These are phyloP conservation scores for Cataglyphis rosenhaueri DNA, from an alignment of 2,888 invertebrate genomes.

Conservation along the genomic window DNA sequence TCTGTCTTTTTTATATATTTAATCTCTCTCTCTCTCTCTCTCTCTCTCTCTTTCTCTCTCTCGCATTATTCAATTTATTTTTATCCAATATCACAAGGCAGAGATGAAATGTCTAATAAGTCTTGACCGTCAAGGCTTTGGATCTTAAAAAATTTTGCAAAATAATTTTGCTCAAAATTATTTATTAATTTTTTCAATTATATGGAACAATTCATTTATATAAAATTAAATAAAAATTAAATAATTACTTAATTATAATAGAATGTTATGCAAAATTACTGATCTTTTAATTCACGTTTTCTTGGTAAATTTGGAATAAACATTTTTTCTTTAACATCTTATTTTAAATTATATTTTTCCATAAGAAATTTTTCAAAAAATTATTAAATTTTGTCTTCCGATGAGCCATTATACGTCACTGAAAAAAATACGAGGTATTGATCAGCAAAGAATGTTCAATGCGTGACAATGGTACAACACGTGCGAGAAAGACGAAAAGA, in stretches of 20 bases:
- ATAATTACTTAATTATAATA: too few species aligned
- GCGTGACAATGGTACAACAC: conserved; percentile 4
- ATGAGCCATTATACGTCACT: not conserved
- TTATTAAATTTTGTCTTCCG: not conserved
- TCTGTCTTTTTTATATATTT: conserved; percentile 2
- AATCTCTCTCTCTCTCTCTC: too few species aligned
- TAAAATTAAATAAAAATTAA: too few species aligned
- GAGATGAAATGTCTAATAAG: not conserved
- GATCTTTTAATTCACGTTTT: not conserved
- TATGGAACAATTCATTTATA: too few species aligned
- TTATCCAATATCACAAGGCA: not conserved
- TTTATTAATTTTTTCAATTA: not conserved
- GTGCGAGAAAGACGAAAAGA: conserved; percentile 21
- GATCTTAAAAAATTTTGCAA: not conserved
- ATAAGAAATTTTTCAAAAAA: not conserved
- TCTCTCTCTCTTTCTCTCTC: too few species aligned
- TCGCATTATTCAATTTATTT: conserved; percentile 6
- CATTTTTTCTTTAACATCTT: not conserved
- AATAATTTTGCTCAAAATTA: not conserved
- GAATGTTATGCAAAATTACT: not conserved
- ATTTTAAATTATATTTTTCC: not conserved
- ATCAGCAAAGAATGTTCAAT: conserved; percentile 2
- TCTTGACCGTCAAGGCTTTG: not conserved
- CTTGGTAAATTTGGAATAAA: not conserved
- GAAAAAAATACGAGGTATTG: conserved; percentile 3